Evolutionary conservation across 2,888 invertebrate genomes (phyloP).

Genomic region (Nemotelus nigrinus): DNA sequence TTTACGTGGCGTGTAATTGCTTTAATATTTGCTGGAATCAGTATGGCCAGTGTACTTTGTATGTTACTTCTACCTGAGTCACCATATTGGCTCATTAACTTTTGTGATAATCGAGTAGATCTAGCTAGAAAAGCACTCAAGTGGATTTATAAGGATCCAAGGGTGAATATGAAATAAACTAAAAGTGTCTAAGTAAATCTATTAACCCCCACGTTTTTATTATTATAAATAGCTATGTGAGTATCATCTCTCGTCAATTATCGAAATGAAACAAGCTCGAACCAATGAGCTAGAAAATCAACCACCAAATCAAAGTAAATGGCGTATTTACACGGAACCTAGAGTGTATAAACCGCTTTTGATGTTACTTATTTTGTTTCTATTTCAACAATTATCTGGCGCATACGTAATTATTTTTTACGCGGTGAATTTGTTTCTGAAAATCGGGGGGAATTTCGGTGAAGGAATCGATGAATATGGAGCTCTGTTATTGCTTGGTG

Average conservation of each 20-base stretch:
- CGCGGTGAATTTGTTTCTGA: constrained; percentile 53
- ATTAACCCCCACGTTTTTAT: constrained; percentile 2
- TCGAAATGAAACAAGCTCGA: constrained; percentile 10
- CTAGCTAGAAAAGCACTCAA: constrained; percentile 63
- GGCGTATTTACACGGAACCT: constrained; percentile 51
- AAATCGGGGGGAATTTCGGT: constrained; percentile 53
- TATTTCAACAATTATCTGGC: constrained; percentile 70
- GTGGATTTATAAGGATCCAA: constrained; percentile 65
- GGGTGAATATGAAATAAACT: constrained; percentile 54
- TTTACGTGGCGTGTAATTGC: constrained; percentile 67
- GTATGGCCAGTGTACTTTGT: constrained; percentile 59
- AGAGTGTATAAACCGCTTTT: constrained; percentile 67
- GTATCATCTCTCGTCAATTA: constrained; percentile 38
- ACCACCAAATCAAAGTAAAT: not conserved
- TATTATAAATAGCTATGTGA: constrained; percentile 36
- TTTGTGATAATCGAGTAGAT: constrained; percentile 59
- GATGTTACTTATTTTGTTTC: constrained; percentile 65
- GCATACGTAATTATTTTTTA: constrained; percentile 71
- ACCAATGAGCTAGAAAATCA: not conserved
- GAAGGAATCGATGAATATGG: constrained; percentile 53
- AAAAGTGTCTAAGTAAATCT: no score
- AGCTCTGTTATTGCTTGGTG: constrained; percentile 52
- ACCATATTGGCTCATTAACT: constrained; percentile 69
- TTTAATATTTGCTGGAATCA: constrained; percentile 63
- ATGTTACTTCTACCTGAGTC: constrained; percentile 68